phyloP scores from a whole-genome alignment of 2,797 vertebrate species.

The Rhabdophis nuchalis region DNA sequence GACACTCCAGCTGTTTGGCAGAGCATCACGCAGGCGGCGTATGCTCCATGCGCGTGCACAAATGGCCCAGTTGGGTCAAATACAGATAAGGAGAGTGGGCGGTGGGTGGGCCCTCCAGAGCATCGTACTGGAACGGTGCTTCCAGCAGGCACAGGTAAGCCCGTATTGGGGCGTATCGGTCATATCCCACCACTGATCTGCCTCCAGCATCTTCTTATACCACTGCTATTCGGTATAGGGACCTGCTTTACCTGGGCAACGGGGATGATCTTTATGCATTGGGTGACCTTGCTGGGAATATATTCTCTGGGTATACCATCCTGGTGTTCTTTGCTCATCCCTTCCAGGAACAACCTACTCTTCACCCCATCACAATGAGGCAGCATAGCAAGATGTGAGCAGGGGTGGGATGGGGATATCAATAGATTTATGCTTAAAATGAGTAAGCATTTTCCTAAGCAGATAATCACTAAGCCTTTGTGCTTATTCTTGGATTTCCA shows the following conservation, averaged over 20 bases:
- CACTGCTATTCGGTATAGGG: not conserved
- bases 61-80: no score
- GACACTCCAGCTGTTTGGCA: no score
- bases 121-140: no score
- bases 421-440: not conserved
- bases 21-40: no score
- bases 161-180: no score
- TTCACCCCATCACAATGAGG: not conserved
- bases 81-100: no score
- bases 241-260: not conserved
- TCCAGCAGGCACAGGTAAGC: no score
- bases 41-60: no score
- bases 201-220: not conserved
- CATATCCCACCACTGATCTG: not conserved
- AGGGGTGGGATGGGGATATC: not conserved
- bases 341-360: not conserved
- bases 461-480: not conserved
- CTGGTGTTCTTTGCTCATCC: not conserved
- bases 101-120: no score
- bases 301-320: not conserved
- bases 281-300: not conserved
- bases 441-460: not conserved
- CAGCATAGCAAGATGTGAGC: not conserved
- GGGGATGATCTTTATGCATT: not conserved
- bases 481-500: not conserved